Evolutionary conservation across 2,888 invertebrate species (phyloP), one percentile per base, ranked within the genome.

Genomic region (Drosophila mimetica): DNA sequence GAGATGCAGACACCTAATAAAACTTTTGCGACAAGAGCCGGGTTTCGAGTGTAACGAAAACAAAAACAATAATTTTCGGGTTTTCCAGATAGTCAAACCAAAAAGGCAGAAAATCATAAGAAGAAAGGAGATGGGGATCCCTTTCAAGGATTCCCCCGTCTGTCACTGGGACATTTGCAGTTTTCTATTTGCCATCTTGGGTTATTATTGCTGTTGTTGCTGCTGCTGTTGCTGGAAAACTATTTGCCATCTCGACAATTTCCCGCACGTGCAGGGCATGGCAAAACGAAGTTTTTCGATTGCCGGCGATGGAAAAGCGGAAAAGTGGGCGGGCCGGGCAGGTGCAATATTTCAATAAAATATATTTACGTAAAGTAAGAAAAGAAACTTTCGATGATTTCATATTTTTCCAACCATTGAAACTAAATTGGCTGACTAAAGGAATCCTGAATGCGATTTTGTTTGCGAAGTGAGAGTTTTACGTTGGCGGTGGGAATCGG

Each of bases 181-280:
- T 79, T 87, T 77, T 84, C 83, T 79, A 76, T 79, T 87, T 82
- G 78, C 61, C 59, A 51, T 66, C 59, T 64, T 52, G 42, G 59
- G 74, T 81, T 76, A 74, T 67, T 67, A 36, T 60, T 71, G 34
- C 61, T 47, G 67, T 25, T 65, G 53, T 42, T 37, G 44, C 44
- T 46, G 44, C 20, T 51, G 65, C 44, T 46, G 44, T 28, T 51
- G 65, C 58, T 81, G 82, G 78, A 82, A 84, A 85, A 85, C 88
- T 85, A 85, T 87, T 85, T 87, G 84, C 84, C 78, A 85, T 85
- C 86, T 87, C 78, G 83, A 86, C 88, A 87, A 85, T 87, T 85
- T 87, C 83, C 75, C 72, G 84, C 75, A 85, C 84, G 84, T 85
- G 84, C 86, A 73, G 70, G 65, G 88, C 88, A 85, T 85, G 51